Evolutionary conservation across 1,140 invertebrate genomes (phyloP).

Genomic region (Drosophila tani): DNA sequence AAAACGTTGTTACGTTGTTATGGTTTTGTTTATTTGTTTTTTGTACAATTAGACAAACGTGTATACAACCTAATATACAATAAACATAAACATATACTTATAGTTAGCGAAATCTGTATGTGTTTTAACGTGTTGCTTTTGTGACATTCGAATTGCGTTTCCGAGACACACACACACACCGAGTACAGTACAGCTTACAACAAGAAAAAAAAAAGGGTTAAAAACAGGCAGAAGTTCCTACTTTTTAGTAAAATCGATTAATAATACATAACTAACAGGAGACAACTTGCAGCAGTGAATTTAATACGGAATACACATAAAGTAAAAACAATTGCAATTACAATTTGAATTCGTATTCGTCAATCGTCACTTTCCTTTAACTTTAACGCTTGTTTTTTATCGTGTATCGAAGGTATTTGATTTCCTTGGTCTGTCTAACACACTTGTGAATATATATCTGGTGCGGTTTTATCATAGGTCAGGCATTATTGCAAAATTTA

Average conservation of each 20-base stretch:
- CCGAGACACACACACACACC: conserved; percentile 34
- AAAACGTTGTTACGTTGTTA: conserved; percentile 60
- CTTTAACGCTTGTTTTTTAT: conserved; percentile 36
- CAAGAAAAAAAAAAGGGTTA: conserved; percentile 15
- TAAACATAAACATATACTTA: conserved; percentile 48
- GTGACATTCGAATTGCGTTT: conserved; percentile 60
- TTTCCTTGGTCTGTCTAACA: conserved; percentile 51
- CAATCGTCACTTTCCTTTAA: conserved; percentile 30
- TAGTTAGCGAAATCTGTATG: conserved; percentile 74
- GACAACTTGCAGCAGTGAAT: conserved; percentile 73
- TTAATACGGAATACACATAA: conserved; percentile 52
- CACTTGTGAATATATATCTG: conserved; percentile 61
- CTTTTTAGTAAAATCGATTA: conserved; percentile 77
- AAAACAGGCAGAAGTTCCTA: conserved; percentile 79
- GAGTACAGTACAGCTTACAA: conserved; percentile 30
- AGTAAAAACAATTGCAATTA: conserved; percentile 18
- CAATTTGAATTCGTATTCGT: conserved; percentile 36
- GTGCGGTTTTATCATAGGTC: conserved; percentile 61
- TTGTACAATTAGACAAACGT: conserved; percentile 37
- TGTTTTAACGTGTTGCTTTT: conserved; percentile 61
- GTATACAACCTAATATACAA: conserved; percentile 52
- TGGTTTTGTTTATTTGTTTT: conserved; percentile 59
- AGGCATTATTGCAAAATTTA: conserved; percentile 77
- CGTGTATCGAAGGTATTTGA: conserved; percentile 31
- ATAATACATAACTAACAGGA: conserved; percentile 47